Conservation (phyloP, 2,113 vertebrate genomes). For the Sinosuthora webbiana region DNA sequence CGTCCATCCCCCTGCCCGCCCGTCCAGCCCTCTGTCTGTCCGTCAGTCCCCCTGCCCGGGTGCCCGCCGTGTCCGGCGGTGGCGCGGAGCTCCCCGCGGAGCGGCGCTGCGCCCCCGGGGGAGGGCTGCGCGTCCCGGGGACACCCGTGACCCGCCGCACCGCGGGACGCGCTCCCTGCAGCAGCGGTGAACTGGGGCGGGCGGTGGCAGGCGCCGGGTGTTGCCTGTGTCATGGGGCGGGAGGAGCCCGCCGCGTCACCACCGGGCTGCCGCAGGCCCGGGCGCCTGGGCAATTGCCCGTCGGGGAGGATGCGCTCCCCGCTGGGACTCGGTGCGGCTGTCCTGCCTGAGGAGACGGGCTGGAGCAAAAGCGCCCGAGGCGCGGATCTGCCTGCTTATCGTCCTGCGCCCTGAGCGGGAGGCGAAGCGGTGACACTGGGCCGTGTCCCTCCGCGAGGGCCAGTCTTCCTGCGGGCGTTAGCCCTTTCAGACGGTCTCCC, state of each 20-base stretch:
- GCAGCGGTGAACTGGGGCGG: neutral
- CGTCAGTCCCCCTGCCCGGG: neutral
- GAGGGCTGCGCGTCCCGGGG: fast-evolving
- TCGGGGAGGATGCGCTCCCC: neutral
- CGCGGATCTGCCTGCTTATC: neutral
- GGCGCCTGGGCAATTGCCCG: too few relatives aligned
- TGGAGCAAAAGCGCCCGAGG: neutral
- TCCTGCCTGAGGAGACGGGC: neutral
- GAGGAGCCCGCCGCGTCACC: neutral
- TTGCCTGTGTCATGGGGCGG: neutral
- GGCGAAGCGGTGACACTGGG: neutral
- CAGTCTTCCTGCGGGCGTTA: neutral
- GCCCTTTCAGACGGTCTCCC: too few relatives aligned
- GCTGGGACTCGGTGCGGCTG: neutral
- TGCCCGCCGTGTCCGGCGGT: too few relatives aligned
- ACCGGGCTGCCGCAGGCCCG: neutral
- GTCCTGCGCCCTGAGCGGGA: neutral
- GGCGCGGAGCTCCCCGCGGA: neutral
- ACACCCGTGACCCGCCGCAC: fast-evolving
- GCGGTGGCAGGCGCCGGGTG: neutral
- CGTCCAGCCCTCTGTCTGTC: neutral
- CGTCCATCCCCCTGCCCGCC: neutral
- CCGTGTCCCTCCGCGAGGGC: neutral
- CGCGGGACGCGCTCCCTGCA: neutral
- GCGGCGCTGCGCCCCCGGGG: neutral